A percentile compares a stretch with the other conserved stretches of the same genome.
These are phyloP conservation scores for Aptenodytes patagonicus DNA, from an alignment of 2,113 vertebrate genomes.

Conservation along the genomic window DNA sequence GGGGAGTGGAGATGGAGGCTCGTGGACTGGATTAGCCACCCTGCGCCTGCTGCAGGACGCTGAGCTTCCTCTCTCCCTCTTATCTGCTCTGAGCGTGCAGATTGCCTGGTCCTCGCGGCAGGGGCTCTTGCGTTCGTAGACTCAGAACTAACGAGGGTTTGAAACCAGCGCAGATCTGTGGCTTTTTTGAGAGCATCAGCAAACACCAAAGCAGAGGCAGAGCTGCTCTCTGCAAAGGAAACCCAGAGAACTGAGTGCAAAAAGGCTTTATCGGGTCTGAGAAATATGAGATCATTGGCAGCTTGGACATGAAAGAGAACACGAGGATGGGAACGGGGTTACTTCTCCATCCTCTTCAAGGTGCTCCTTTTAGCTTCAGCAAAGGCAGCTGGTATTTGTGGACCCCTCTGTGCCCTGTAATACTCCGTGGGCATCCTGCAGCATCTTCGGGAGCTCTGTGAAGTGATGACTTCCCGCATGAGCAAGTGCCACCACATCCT, in stretches of 20 bases:
- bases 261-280: not conserved
- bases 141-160: not conserved
- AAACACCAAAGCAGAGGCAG: not conserved
- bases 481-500: not conserved
- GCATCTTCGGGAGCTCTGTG: not conserved
- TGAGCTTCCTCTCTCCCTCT: not conserved
- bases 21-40: not conserved
- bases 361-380: not conserved
- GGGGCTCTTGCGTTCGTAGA: rapidly evolving
- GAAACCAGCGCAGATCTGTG: not conserved
- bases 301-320: not conserved
- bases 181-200: not conserved
- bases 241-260: too few species aligned
- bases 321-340: not conserved
- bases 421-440: not conserved
- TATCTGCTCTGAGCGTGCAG: not conserved
- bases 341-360: not conserved
- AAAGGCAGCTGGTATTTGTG: not conserved
- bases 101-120: rapidly evolving
- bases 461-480: rapidly evolving
- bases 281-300: rapidly evolving
- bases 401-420: not conserved
- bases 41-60: not conserved
- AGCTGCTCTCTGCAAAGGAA: not conserved
- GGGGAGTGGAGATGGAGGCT: not conserved